Conservation (phyloP, 1,140 invertebrate genomes). For the Phthorimaea operculella region DNA sequence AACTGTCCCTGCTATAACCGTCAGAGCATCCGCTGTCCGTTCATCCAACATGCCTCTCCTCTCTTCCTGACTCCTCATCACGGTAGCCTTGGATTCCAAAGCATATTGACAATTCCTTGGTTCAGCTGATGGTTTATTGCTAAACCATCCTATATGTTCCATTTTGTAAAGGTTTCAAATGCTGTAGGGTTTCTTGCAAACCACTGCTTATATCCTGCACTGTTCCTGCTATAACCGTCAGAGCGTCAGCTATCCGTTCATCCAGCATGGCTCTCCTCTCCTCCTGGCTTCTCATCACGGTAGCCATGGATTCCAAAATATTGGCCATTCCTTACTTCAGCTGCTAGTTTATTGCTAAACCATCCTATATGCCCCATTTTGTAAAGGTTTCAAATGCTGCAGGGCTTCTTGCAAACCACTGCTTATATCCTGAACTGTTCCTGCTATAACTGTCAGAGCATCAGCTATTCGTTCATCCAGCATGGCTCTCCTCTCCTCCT, state of each 20-base stretch:
- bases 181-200: conserved; percentile 36
- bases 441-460: conserved; percentile 42
- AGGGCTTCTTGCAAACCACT: conserved; percentile 40
- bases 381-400: conserved; percentile 25
- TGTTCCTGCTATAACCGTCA: conserved; percentile 41
- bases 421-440: conserved; percentile 45
- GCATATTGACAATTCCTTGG: conserved; percentile 50
- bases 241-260: conserved; percentile 40
- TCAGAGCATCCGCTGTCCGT: conserved; percentile 39
- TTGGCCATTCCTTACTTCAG: conserved; percentile 37
- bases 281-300: conserved; percentile 38
- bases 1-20: conserved; percentile 42
- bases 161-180: too few species aligned
- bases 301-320: conserved; percentile 44
- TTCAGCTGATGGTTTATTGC: too few species aligned
- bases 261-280: conserved; percentile 37
- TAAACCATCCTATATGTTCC: too few species aligned
- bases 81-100: conserved; percentile 39
- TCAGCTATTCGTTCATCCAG: conserved; percentile 43
- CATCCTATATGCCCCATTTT: too few species aligned
- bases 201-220: conserved; percentile 46
- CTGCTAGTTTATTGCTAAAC: too few species aligned
- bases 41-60: conserved; percentile 36
- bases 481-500: conserved; percentile 37
- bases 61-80: conserved; percentile 43